A percentile compares a stretch with the other conserved stretches of the same genome.
Evolutionary conservation across 2,888 invertebrate genomes (phyloP).

Genomic region (Pyrocoelia pectoralis): DNA sequence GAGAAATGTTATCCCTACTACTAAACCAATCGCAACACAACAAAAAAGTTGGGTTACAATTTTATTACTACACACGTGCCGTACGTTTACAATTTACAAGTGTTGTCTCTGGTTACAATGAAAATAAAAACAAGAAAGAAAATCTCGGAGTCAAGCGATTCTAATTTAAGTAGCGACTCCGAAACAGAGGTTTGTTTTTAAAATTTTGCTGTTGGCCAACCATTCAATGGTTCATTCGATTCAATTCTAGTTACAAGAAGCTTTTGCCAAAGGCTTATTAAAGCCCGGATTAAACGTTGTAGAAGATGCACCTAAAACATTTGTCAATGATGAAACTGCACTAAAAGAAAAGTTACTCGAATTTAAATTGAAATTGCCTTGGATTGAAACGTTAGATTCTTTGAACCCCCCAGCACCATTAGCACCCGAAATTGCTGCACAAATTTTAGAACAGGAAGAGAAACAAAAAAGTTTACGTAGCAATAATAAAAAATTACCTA

Average conservation of each 20-base stretch:
- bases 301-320: conserved; percentile 64
- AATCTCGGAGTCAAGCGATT: conserved; percentile 44
- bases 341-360: conserved; percentile 76
- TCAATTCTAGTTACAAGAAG: conserved; percentile 81
- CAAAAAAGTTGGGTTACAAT: too few species aligned
- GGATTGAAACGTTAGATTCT: conserved; percentile 88
- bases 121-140: not conserved
- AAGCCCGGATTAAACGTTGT: conserved; percentile 87
- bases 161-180: conserved; percentile 48
- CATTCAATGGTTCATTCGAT: not conserved
- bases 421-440: conserved; percentile 83
- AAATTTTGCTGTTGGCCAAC: too few species aligned
- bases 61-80: not conserved
- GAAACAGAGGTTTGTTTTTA: conserved; percentile 49
- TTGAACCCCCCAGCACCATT: conserved; percentile 79
- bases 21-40: too few species aligned
- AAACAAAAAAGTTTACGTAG: conserved; percentile 70
- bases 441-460: conserved; percentile 78
- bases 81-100: too few species aligned
- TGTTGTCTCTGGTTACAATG: not conserved
- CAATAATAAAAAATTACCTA: conserved; percentile 74
- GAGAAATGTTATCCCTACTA: too few species aligned
- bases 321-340: conserved; percentile 78
- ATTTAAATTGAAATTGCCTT: conserved; percentile 76
- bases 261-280: conserved; percentile 83